These are phyloP conservation scores for Clarias platycephalus DNA, from an alignment of 2,797 vertebrate genomes.

Conservation along the genomic window DNA sequence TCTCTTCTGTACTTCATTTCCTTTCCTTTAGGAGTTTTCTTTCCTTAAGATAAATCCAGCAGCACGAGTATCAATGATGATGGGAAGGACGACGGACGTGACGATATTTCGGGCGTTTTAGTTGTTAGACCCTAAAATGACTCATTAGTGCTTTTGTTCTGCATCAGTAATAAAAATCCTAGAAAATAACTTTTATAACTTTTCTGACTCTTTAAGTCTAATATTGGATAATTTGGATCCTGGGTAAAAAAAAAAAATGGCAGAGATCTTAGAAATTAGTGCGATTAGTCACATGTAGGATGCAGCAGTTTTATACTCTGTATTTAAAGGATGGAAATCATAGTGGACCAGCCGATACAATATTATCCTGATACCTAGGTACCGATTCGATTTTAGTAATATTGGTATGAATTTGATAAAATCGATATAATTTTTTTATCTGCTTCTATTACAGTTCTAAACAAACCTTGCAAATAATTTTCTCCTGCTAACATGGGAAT, in stretches of 20 bases:
- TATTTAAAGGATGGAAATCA: too few relatives aligned
- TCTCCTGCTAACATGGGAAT: too few relatives aligned
- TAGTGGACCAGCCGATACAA: too few relatives aligned
- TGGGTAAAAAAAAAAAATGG: not conserved
- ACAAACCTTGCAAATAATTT: too few relatives aligned
- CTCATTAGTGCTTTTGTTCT: not conserved
- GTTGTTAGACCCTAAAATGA: not conserved
- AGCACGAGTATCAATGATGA: conserved; percentile 85
- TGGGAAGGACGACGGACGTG: conserved; percentile 40
- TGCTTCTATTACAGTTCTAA: too few relatives aligned
- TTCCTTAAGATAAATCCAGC: conserved; percentile 53
- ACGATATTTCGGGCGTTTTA: not conserved
- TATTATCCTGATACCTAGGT: too few relatives aligned
- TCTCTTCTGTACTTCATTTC: conserved; percentile 47
- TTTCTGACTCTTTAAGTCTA: not conserved
- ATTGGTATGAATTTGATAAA: too few relatives aligned
- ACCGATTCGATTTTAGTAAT: too few relatives aligned
- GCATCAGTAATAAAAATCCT: too few relatives aligned
- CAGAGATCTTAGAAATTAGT: not conserved
- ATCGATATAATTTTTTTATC: too few relatives aligned
- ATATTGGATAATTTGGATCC: not conserved
- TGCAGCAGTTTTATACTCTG: too few relatives aligned
- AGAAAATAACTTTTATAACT: too few relatives aligned
- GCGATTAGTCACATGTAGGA: not conserved
- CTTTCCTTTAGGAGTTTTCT: conserved; percentile 61